Evolutionary conservation across 1,140 invertebrate genomes (phyloP).

Genomic region (Solenopsis invicta): DNA sequence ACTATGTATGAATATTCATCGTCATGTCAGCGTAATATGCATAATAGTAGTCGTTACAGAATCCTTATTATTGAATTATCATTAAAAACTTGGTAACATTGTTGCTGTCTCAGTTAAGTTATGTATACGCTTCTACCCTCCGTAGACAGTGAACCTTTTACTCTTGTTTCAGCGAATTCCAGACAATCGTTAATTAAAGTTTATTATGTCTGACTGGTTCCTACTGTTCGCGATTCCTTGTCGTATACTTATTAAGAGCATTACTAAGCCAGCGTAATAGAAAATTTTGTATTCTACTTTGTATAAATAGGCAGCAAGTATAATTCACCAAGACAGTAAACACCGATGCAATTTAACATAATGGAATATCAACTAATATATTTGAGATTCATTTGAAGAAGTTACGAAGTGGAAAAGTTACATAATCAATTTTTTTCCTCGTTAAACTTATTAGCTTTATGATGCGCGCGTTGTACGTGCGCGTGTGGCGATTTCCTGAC

Average conservation of each 20-base stretch:
- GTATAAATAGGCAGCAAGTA: not conserved
- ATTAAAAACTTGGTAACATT: slow-evolving; percentile 9
- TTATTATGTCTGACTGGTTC: slow-evolving; percentile 3
- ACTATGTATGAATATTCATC: not conserved
- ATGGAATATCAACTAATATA: not conserved
- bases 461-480: not conserved
- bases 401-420: not conserved
- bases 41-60: not conserved
- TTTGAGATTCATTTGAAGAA: not conserved
- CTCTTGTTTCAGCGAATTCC: slow-evolving; percentile 11
- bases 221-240: not conserved
- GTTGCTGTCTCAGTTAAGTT: slow-evolving; percentile 7
- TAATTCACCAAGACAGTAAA: not conserved
- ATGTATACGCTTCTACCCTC: not conserved
- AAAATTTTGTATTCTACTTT: slow-evolving; percentile 22
- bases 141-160: not conserved
- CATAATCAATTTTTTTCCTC: not conserved
- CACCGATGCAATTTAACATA: not conserved
- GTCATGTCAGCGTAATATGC: too few species aligned
- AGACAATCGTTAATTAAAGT: slow-evolving; percentile 55
- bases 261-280: not conserved
- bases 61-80: not conserved
- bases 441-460: not conserved
- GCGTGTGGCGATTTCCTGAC: not conserved
- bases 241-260: slow-evolving; percentile 27